Evolutionary conservation across 1,140 invertebrate genomes (phyloP).

Genomic region (Eubasilissa regina): DNA sequence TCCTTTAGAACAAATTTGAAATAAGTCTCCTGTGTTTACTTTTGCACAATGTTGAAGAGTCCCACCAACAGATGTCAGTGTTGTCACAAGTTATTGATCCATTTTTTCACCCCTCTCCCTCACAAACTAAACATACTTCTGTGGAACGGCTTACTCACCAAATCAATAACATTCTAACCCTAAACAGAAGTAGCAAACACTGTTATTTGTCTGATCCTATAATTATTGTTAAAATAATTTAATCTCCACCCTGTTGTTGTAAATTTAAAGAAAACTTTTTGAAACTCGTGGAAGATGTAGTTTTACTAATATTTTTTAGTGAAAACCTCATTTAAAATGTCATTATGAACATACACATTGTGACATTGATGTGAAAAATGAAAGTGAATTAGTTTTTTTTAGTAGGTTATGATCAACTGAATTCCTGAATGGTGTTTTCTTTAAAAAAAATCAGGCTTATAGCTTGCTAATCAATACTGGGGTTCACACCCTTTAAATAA

Average conservation of each 20-base stretch:
- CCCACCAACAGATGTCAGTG: conserved; percentile 38
- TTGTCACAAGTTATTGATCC: conserved; percentile 46
- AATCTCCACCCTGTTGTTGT: neutral
- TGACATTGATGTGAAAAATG: conserved; percentile 9
- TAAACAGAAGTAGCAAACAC: neutral
- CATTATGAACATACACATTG: conserved; percentile 13
- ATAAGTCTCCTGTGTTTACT: too few species aligned
- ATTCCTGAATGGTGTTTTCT: conserved; percentile 18
- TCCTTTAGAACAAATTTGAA: too few species aligned
- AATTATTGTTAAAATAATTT: neutral
- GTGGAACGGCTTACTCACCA: conserved; percentile 15
- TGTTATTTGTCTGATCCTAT: neutral
- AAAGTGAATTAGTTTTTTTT: neutral
- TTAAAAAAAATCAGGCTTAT: neutral
- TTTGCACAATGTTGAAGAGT: too few species aligned
- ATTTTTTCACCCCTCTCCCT: conserved; percentile 36
- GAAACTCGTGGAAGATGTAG: conserved; percentile 23
- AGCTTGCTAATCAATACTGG: neutral
- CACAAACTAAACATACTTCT: conserved; percentile 7
- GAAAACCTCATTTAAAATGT: conserved; percentile 3
- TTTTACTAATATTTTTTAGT: neutral
- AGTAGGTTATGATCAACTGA: neutral
- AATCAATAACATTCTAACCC: conserved; percentile 56
- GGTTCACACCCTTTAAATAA: neutral
- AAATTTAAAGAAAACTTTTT: neutral